These are phyloP conservation scores for Shinisaurus crocodilurus DNA, from an alignment of 2,113 vertebrate genomes.

Conservation along the genomic window DNA sequence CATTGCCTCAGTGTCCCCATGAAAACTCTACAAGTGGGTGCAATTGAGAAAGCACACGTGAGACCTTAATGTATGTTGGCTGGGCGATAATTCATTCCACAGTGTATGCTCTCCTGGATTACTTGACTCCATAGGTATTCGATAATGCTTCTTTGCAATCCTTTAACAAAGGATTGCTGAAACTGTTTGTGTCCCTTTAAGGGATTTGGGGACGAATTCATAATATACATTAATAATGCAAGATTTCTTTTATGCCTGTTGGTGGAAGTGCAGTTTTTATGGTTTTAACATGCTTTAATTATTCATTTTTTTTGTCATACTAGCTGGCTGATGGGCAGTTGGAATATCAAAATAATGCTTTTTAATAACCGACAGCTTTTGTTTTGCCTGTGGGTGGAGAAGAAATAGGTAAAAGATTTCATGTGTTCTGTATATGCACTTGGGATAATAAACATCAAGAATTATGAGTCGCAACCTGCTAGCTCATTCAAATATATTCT, in stretches of 20 bases:
- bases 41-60: neutral
- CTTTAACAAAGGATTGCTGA: constrained; percentile 43
- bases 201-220: constrained; percentile 62
- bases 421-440: constrained; percentile 3
- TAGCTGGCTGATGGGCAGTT: constrained; percentile 24
- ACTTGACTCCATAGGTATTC: constrained; percentile 10
- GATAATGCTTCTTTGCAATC: constrained; percentile 7
- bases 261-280: constrained; percentile 60
- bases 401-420: neutral
- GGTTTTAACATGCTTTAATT: constrained; percentile 54
- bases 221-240: constrained; percentile 66
- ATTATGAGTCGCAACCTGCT: neutral
- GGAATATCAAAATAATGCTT: constrained; percentile 50
- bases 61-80: neutral
- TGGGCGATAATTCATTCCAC: constrained; percentile 29
- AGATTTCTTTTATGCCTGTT: constrained; percentile 44
- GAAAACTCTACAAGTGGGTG: neutral
- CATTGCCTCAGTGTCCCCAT: no score
- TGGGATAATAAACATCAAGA: constrained; percentile 2
- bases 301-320: neutral
- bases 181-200: constrained; percentile 57
- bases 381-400: constrained; percentile 34
- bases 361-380: constrained; percentile 40
- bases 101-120: constrained; percentile 39
- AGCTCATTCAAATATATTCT: constrained; percentile 2